These are phyloP conservation scores for Podarcis cretensis DNA, from an alignment of 2,113 vertebrate species.

Conservation along the genomic window DNA sequence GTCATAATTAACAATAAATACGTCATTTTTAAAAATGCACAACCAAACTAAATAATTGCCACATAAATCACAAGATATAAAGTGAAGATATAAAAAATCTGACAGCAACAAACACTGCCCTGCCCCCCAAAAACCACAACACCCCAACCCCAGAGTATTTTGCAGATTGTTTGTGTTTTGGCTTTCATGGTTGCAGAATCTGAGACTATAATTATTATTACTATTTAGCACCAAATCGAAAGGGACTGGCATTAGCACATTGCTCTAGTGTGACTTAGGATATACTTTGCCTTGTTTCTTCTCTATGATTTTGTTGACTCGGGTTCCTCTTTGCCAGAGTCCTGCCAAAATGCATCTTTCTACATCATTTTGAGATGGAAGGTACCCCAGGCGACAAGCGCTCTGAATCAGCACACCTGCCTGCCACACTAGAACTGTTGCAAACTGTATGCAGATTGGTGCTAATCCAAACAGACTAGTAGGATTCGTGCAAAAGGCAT, in stretches of 20 bases:
- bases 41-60: no score
- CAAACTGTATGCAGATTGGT: background rate
- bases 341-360: background rate
- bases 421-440: background rate
- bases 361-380: background rate
- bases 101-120: no score
- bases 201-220: background rate
- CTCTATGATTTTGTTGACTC: background rate
- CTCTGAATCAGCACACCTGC: background rate
- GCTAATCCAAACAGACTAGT: background rate
- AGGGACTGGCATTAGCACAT: background rate
- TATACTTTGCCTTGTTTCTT: background rate
- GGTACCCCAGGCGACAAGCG: background rate
- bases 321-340: background rate
- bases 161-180: background rate
- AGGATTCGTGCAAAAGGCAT: background rate
- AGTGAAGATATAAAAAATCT: no score
- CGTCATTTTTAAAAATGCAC: no score
- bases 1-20: no score
- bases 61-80: no score
- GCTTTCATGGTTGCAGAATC: background rate
- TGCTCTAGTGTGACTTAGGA: background rate
- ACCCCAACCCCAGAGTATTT: background rate
- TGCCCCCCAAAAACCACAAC: no score
- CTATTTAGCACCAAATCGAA: background rate